A percentile compares a stretch with the other conserved stretches of the same genome.
phyloP scores from a whole-genome alignment of 2,113 vertebrate species.

The Chionodraco myersi region DNA sequence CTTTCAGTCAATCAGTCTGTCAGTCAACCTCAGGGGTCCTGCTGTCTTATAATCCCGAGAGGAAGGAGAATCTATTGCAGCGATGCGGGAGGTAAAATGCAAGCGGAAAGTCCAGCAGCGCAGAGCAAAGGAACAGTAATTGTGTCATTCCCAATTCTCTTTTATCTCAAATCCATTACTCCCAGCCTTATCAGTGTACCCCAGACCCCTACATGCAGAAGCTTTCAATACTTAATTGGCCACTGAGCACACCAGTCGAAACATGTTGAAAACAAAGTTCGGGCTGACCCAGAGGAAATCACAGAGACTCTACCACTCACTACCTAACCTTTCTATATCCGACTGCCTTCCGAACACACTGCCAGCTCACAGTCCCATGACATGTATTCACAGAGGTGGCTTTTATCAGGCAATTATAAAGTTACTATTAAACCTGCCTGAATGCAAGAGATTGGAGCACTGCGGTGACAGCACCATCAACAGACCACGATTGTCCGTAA shows the following conservation, averaged over 20 bases:
- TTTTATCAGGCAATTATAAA: conserved; percentile 62
- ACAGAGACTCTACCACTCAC: conserved; percentile 22
- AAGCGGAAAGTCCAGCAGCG: conserved; percentile 6
- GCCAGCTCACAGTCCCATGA: conserved; percentile 47
- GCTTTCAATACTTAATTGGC: conserved; percentile 55
- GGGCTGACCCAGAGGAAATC: conserved; percentile 44
- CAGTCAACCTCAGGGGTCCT: conserved; percentile 12
- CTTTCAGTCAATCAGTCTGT: conserved; percentile 28
- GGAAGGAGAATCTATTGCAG: conserved; percentile 8
- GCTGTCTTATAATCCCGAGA: conserved; percentile 19
- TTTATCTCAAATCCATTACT: conserved; percentile 45
- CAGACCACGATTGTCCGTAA: conserved; percentile 49
- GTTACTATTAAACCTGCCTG: conserved; percentile 51
- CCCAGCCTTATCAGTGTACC: neutral
- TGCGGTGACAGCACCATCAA: conserved; percentile 59
- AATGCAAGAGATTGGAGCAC: conserved; percentile 37
- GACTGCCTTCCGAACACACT: conserved; percentile 29
- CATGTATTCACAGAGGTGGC: conserved; percentile 45
- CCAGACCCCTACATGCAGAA: conserved; percentile 13
- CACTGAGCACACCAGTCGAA: conserved; percentile 47
- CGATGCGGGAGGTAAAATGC: conserved; percentile 15
- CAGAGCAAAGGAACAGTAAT: conserved; percentile 21
- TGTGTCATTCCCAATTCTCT: conserved; percentile 34
- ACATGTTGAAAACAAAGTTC: conserved; percentile 32
- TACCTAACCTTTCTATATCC: conserved; percentile 38